Percentiles rank a stretch among this genome's conserved stretches.
phyloP scores from a whole-genome alignment of 2,113 vertebrate genomes.

The Ivindomyrus marchei region DNA sequence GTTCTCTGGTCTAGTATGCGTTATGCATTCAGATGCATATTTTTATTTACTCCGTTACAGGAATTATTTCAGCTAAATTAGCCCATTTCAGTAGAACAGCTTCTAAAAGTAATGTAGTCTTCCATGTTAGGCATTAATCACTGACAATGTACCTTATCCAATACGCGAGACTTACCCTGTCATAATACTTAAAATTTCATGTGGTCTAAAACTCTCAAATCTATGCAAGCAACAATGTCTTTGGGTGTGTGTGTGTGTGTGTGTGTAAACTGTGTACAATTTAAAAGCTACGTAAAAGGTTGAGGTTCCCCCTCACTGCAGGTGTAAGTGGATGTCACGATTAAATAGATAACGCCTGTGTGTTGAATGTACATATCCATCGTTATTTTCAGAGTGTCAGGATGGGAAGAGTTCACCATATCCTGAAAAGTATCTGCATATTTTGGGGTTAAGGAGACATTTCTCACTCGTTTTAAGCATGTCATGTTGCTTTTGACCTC shows the following conservation, averaged over 20 bases:
- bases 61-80: constrained; percentile 11
- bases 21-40: neutral
- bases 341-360: neutral
- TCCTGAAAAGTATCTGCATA: neutral
- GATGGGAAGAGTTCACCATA: neutral
- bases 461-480: constrained; percentile 15
- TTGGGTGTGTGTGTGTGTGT: constrained; percentile 9
- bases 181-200: neutral
- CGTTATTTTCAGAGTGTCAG: neutral
- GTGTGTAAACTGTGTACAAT: neutral
- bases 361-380: neutral
- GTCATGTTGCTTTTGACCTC: neutral
- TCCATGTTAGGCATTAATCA: neutral
- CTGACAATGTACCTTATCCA: neutral
- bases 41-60: neutral
- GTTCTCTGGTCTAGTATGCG: neutral
- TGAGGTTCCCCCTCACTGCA: neutral
- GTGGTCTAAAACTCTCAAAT: constrained; percentile 19
- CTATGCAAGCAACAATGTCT: constrained; percentile 41
- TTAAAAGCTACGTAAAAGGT: constrained; percentile 15
- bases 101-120: constrained; percentile 7
- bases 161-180: neutral
- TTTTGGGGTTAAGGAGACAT: neutral
- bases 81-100: constrained; percentile 15
- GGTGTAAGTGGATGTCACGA: neutral